A percentile compares a stretch with the other conserved stretches of the same genome.
Conservation (phyloP, 2,797 vertebrate species). For the Lepidocolaptes lacrymiger region DNA sequence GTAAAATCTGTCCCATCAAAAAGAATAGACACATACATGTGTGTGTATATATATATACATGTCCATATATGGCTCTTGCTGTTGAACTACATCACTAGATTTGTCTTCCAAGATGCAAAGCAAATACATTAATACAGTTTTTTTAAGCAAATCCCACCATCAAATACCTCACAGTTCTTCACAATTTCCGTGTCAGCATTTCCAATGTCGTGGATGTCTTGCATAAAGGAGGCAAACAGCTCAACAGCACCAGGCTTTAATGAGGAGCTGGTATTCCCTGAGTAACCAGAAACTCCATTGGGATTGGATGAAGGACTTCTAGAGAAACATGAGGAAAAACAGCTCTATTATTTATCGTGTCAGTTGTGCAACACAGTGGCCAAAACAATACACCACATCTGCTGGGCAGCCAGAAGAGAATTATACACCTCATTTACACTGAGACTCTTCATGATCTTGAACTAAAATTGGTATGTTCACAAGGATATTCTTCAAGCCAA, state of each 20-base stretch:
- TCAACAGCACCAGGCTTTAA: constrained; percentile 84
- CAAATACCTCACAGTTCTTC: constrained; percentile 90
- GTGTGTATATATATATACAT: neutral
- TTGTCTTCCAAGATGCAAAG: neutral
- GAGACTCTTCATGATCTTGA: neutral
- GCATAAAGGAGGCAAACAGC: constrained; percentile 84
- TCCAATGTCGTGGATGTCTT: constrained; percentile 84
- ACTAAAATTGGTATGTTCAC: neutral
- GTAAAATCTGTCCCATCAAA: neutral
- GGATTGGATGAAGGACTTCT: constrained; percentile 70
- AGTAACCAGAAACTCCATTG: constrained; percentile 79
- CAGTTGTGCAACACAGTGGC: constrained; percentile 31
- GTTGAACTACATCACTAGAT: neutral
- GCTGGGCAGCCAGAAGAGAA: neutral
- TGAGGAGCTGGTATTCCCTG: constrained; percentile 83
- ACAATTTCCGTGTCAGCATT: constrained; percentile 85
- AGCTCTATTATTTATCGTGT: constrained; percentile 69
- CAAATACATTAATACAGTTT: neutral
- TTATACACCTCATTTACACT: neutral
- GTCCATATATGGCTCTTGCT: neutral
- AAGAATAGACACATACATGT: neutral
- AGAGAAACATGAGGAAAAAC: constrained; percentile 63
- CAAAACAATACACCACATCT: neutral
- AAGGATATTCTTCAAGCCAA: neutral
- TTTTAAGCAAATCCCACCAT: neutral